Percentiles rank a stretch among this genome's conserved stretches.
These are phyloP conservation scores for Podarcis siculus DNA, from an alignment of 2,797 vertebrate species.

Conservation along the genomic window DNA sequence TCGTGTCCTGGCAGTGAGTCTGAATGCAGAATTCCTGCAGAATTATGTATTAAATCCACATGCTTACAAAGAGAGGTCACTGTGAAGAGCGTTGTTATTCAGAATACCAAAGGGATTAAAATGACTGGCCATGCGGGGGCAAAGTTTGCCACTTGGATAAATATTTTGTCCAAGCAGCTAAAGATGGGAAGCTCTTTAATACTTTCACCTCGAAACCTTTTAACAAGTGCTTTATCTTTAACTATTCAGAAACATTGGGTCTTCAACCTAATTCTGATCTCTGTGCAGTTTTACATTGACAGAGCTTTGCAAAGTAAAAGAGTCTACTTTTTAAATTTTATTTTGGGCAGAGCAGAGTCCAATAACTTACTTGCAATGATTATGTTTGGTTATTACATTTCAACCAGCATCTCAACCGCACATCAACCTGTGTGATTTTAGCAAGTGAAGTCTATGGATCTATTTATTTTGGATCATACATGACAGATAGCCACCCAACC, in stretches of 20 bases:
- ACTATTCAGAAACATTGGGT: not conserved
- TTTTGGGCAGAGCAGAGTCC: not conserved
- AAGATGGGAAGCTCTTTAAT: slow-evolving; percentile 23
- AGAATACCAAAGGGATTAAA: slow-evolving; percentile 58
- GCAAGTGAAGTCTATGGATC: not conserved
- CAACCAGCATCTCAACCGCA: not conserved
- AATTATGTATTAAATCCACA: slow-evolving; percentile 65
- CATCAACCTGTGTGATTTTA: not conserved
- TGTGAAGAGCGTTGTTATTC: slow-evolving; percentile 46
- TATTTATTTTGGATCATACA: too few species aligned
- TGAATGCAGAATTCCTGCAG: slow-evolving; percentile 59
- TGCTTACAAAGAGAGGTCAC: slow-evolving; percentile 61
- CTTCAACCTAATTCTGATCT: slow-evolving; percentile 29
- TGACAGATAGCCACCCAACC: too few species aligned
- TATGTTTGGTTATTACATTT: not conserved
- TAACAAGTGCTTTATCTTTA: slow-evolving; percentile 13
- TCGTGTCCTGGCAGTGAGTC: slow-evolving; percentile 58
- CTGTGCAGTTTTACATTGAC: slow-evolving; percentile 4
- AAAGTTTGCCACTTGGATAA: slow-evolving; percentile 63
- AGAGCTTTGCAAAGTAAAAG: not conserved
- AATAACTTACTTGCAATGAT: not conserved
- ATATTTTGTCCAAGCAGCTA: slow-evolving; percentile 51
- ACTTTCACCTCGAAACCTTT: slow-evolving; percentile 27
- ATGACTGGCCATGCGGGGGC: slow-evolving; percentile 25
- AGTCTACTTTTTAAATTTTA: not conserved